These are phyloP conservation scores for Acanthosepion lycidas DNA, from an alignment of 2,888 invertebrate genomes.

Conservation along the genomic window DNA sequence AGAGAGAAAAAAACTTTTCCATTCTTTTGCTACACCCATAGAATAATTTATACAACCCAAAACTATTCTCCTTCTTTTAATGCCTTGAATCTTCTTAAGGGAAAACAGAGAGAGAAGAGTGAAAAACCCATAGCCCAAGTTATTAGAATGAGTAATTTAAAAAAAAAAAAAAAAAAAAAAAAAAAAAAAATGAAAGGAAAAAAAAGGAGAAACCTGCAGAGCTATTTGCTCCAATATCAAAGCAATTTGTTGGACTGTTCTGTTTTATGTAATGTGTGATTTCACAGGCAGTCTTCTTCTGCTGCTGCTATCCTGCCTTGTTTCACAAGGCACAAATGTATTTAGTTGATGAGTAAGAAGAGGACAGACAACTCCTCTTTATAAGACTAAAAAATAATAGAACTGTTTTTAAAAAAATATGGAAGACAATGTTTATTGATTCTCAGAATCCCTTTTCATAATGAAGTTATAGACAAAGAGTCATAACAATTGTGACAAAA, in stretches of 20 bases:
- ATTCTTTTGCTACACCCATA: no score
- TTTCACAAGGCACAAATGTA: constrained; percentile 33
- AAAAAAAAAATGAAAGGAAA: not conserved
- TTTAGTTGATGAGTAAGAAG: not conserved
- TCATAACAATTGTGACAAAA: no score
- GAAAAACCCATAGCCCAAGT: not conserved
- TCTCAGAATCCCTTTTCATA: no score
- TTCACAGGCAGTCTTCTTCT: not conserved
- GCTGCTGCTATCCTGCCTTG: not conserved
- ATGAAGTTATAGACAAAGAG: no score
- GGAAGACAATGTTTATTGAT: not conserved
- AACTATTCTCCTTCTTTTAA: no score
- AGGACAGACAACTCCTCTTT: not conserved
- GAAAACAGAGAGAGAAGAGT: no score
- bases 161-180: not conserved
- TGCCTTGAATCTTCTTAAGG: no score
- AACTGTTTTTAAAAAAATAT: not conserved
- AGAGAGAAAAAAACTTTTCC: no score
- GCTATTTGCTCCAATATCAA: not conserved
- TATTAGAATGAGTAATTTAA: not conserved
- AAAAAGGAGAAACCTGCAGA: not conserved
- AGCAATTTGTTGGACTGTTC: constrained; percentile 33
- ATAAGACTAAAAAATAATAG: not conserved
- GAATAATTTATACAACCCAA: no score
- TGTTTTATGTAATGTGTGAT: constrained; percentile 10